Evolutionary conservation across 2,113 vertebrate species (phyloP).

Genomic region (Saguinus midas): DNA sequence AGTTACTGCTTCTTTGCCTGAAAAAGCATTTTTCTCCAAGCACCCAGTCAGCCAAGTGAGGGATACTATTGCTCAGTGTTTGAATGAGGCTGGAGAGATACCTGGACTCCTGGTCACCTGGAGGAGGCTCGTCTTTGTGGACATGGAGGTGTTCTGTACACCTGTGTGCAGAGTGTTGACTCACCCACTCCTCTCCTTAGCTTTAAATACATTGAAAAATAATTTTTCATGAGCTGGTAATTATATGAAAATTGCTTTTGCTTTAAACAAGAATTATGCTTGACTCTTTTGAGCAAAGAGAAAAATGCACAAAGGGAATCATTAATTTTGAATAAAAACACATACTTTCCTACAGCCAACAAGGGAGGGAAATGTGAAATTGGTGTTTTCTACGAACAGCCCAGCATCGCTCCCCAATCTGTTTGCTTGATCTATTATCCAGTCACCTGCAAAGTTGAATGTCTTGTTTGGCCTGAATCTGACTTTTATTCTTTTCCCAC

Average conservation of each 20-base stretch:
- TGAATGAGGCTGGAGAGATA: background rate
- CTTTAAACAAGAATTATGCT: constrained; percentile 75
- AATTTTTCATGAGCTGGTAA: constrained; percentile 66
- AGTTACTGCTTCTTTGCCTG: background rate
- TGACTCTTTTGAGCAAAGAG: constrained; percentile 58
- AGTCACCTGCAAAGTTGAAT: constrained; percentile 75
- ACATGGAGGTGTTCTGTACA: rapidly evolving
- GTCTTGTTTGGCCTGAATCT: constrained; percentile 80
- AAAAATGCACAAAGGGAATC: constrained; percentile 63
- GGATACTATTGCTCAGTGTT: background rate
- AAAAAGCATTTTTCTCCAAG: background rate
- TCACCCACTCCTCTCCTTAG: background rate
- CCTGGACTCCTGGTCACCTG: background rate
- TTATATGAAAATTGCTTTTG: constrained; percentile 77
- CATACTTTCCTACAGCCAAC: constrained; percentile 37
- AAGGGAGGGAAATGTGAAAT: constrained; percentile 46
- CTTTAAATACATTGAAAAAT: constrained; percentile 54
- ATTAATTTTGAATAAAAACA: constrained; percentile 71
- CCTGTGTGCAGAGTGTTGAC: background rate
- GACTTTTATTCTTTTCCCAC: constrained; percentile 78
- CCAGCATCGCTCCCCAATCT: constrained; percentile 1
- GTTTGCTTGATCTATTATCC: constrained; percentile 60
- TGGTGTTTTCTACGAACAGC: constrained; percentile 64
- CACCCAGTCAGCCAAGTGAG: background rate
- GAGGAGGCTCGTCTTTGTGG: background rate